These are phyloP conservation scores for Tinea trinotella DNA, from an alignment of 2,888 invertebrate species.

Conservation along the genomic window DNA sequence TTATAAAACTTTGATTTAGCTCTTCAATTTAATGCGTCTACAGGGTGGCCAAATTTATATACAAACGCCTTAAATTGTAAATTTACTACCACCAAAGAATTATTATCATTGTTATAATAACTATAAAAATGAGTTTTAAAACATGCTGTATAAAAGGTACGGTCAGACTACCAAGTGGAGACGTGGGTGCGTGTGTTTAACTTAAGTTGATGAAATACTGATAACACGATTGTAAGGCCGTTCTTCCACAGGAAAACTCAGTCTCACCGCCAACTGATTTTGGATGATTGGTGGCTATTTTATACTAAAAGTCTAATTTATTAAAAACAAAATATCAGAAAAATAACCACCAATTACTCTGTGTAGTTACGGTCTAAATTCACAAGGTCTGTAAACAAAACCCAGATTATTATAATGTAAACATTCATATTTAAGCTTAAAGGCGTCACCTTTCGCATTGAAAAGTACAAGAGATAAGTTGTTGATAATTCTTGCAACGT, in stretches of 20 bases:
- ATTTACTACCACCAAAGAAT: neutral
- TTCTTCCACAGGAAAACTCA: too few species aligned
- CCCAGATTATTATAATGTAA: slow-evolving; percentile 8
- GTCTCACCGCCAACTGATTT: too few species aligned
- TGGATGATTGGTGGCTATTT: too few species aligned
- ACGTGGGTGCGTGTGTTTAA: slow-evolving; percentile 14
- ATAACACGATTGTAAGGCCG: slow-evolving; percentile 8
- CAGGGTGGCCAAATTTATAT: neutral
- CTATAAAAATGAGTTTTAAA: neutral
- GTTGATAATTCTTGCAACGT: neutral
- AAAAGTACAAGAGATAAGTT: neutral
- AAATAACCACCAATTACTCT: too few species aligned
- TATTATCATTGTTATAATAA: neutral
- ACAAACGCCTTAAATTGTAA: neutral
- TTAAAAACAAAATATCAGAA: too few species aligned
- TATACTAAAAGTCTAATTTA: too few species aligned
- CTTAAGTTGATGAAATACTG: slow-evolving; percentile 14
- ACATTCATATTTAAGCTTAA: neutral
- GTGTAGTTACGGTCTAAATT: too few species aligned
- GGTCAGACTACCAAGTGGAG: neutral
- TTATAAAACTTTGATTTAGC: too few species aligned
- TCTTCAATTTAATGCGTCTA: too few species aligned
- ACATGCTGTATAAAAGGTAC: slow-evolving; percentile 7
- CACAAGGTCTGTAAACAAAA: slow-evolving; percentile 1
- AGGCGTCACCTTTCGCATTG: too few species aligned